Evolutionary conservation across 2,113 vertebrate genomes (phyloP), one percentile per base, ranked within the genome.

Genomic region (Anoplopoma fimbria): DNA sequence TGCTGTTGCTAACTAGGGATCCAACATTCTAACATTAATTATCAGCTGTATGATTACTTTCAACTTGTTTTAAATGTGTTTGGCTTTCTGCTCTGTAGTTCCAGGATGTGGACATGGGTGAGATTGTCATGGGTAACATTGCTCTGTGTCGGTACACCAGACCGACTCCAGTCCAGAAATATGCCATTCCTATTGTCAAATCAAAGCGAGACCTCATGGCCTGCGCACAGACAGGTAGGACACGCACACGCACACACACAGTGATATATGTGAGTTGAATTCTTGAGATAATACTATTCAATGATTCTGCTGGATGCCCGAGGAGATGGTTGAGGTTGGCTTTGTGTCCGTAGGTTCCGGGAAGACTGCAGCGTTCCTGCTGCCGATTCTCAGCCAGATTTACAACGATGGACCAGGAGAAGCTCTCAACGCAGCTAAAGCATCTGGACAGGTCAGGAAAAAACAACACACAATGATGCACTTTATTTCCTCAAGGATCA

Each of bases 101-200:
- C 93, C 97, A 97, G 13, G 98, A 99, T 83, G 93, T 99, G 47
- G 97, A 97, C 75, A 98, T 99, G 98, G 98, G 98, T 31, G 98
- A 99, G 93, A 99, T 99, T 71, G 95, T 99, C 89, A 99, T 99
- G 97, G 96, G 97, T 15, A 99, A 99, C 86, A 98, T 99, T 71
- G 93, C 92, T 67, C 96, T 99, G 88, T 98, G 96, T 85, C 97
- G 97, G 79, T 99, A 99, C 51, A 98, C 97, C 69, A 95, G 97
- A 78, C 98, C 98, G 34, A 99, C 98, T 74, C 98, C 98, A 42
- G 98, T 99, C 33, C 98, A 99, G 93, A 99, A 99, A 91, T 96
- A 99, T 61, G 98, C 98, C 85, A 99, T 99, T 94, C 98, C 98
- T 80, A 99, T 99, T 87, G 96, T 99, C 93, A 99, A 98, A 89